These are phyloP conservation scores for Pantherophis guttatus DNA, from an alignment of 2,113 vertebrate genomes.

Conservation along the genomic window DNA sequence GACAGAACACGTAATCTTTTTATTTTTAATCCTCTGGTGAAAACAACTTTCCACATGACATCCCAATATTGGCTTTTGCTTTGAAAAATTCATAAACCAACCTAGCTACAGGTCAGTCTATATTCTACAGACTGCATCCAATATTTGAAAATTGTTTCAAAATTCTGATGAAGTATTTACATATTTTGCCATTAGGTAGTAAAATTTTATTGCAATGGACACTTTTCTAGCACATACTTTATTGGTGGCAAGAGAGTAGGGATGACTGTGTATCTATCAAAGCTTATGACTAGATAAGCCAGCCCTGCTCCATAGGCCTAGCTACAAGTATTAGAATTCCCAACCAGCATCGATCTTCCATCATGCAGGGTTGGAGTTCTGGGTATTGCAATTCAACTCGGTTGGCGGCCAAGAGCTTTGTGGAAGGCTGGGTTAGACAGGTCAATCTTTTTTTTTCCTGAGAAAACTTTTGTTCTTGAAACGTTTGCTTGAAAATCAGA, in stretches of 20 bases:
- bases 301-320: not conserved
- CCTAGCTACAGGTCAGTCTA: slow-evolving; percentile 71
- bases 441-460: slow-evolving; percentile 72
- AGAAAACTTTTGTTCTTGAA: slow-evolving; percentile 89
- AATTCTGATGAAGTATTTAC: slow-evolving; percentile 74
- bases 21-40: slow-evolving; percentile 81
- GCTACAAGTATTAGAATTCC: not conserved
- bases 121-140: slow-evolving; percentile 71
- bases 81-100: slow-evolving; percentile 70
- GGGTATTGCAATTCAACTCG: not conserved
- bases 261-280: slow-evolving; percentile 67
- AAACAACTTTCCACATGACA: slow-evolving; percentile 75
- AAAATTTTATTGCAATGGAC: slow-evolving; percentile 67
- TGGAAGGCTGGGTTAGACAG: slow-evolving; percentile 21
- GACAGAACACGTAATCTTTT: slow-evolving; percentile 75
- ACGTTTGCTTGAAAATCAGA: slow-evolving; percentile 65
- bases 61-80: slow-evolving; percentile 60
- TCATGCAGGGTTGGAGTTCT: not conserved
- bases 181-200: slow-evolving; percentile 81
- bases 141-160: slow-evolving; percentile 66
- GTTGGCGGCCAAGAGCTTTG: not conserved
- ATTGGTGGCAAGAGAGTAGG: slow-evolving; percentile 66
- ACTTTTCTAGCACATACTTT: slow-evolving; percentile 67
- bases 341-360: not conserved
- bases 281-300: slow-evolving; percentile 70